These are phyloP conservation scores for Amphiprion percula DNA, from an alignment of 2,113 vertebrate genomes.

Conservation along the genomic window DNA sequence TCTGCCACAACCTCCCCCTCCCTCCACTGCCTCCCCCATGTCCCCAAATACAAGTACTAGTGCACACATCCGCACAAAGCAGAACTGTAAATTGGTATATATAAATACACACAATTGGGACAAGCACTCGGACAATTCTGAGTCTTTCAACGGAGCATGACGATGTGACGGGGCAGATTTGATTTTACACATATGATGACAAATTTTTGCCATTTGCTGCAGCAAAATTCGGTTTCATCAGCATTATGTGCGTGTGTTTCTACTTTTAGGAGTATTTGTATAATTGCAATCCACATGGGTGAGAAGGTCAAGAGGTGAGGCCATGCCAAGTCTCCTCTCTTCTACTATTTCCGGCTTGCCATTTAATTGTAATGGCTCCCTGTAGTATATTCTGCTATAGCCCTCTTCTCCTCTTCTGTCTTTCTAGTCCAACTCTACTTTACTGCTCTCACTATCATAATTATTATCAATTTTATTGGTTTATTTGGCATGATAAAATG, in stretches of 20 bases:
- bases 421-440: neutral
- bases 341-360: slow-evolving; percentile 7
- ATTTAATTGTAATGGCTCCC: slow-evolving; percentile 17
- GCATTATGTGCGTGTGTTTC: slow-evolving; percentile 14
- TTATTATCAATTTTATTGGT: neutral
- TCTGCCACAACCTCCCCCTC: slow-evolving; percentile 48
- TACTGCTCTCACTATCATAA: neutral
- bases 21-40: neutral
- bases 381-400: neutral
- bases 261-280: slow-evolving; percentile 11
- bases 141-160: slow-evolving; percentile 1
- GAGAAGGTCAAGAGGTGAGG: slow-evolving; percentile 45
- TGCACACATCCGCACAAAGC: slow-evolving; percentile 48
- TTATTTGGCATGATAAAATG: neutral
- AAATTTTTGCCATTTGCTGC: slow-evolving; percentile 13
- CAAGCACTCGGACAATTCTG: slow-evolving; percentile 37
- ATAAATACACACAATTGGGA: slow-evolving; percentile 28
- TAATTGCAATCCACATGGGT: slow-evolving; percentile 23
- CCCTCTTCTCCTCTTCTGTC: neutral
- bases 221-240: slow-evolving; percentile 23
- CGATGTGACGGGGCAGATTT: slow-evolving; percentile 15
- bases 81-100: slow-evolving; percentile 35
- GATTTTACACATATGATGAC: slow-evolving; percentile 10
- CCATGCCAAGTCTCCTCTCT: slow-evolving; percentile 14
- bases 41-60: slow-evolving; percentile 50